Evolutionary conservation across 2,797 vertebrate species (phyloP).

Genomic region (Hephaestus fuliginosus): DNA sequence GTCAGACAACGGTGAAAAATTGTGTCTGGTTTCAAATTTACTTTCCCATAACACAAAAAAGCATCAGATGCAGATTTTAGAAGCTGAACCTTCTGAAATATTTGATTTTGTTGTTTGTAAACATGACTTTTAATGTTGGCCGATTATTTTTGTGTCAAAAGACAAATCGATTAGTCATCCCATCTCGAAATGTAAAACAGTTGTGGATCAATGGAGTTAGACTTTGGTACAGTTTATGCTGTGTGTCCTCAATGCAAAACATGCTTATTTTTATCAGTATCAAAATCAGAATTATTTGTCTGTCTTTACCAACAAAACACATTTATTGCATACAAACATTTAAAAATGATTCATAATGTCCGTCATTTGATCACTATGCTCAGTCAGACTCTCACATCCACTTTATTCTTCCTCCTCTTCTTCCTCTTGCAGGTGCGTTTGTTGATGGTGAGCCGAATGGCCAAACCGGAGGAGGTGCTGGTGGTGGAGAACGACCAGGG

Average conservation of each 20-base stretch:
- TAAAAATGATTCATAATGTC: no score
- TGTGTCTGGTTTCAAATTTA: background rate
- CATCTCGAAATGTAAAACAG: background rate
- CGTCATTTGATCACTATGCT: background rate
- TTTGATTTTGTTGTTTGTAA: background rate
- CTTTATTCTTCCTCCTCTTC: background rate
- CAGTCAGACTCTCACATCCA: background rate
- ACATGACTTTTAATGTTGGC: background rate
- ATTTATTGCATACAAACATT: background rate
- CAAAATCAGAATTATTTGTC: background rate
- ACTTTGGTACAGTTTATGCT: background rate
- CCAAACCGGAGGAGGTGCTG: slow-evolving; percentile 97
- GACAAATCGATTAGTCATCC: background rate
- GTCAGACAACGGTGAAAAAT: background rate
- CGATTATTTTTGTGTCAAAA: background rate
- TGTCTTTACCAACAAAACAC: background rate
- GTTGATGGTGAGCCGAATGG: slow-evolving; percentile 98
- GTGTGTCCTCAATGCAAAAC: background rate
- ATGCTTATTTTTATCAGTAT: background rate
- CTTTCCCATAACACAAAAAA: background rate
- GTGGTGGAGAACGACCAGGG: slow-evolving; percentile 99
- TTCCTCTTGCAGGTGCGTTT: slow-evolving; percentile 87
- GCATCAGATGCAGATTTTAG: background rate
- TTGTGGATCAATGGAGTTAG: background rate
- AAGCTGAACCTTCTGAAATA: background rate